These are phyloP conservation scores for Deilephila elpenor DNA, from an alignment of 2,888 invertebrate species.

Conservation along the genomic window DNA sequence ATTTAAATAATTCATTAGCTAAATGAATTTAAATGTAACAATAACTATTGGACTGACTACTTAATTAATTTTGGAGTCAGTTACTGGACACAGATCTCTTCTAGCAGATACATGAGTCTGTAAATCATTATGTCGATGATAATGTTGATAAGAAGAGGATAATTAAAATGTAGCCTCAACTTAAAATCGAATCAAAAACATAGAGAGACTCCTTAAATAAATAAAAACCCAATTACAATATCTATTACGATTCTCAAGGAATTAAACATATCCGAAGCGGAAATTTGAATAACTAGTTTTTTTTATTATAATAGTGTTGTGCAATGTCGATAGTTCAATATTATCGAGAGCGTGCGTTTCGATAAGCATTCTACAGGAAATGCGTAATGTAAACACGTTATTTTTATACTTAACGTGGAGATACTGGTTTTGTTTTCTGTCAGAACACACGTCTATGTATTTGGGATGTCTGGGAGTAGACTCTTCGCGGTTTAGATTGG, in stretches of 20 bases:
- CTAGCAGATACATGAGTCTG: too few species aligned
- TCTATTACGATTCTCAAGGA: background rate
- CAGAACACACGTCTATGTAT: background rate
- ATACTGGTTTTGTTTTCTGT: slow-evolving; percentile 10
- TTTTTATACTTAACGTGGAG: slow-evolving; percentile 1
- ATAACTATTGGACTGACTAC: too few species aligned
- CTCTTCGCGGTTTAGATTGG: background rate
- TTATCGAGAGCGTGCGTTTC: slow-evolving; percentile 17
- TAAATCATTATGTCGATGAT: too few species aligned
- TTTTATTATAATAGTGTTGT: slow-evolving; percentile 11
- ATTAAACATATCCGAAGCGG: background rate
- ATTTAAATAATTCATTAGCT: too few species aligned
- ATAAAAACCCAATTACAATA: background rate
- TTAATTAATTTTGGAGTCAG: too few species aligned
- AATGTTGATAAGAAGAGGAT: too few species aligned
- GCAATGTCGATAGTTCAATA: slow-evolving; percentile 13
- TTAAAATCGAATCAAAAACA: too few species aligned
- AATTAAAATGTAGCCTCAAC: too few species aligned
- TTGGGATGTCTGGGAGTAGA: background rate
- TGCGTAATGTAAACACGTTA: slow-evolving; percentile 23
- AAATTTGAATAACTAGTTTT: background rate
- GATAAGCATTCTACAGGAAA: slow-evolving; percentile 21
- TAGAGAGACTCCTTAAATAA: too few species aligned
- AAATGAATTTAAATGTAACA: too few species aligned
- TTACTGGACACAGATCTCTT: too few species aligned